phyloP scores from a whole-genome alignment of 2,113 vertebrate species.

The Eleginops maclovinus region DNA sequence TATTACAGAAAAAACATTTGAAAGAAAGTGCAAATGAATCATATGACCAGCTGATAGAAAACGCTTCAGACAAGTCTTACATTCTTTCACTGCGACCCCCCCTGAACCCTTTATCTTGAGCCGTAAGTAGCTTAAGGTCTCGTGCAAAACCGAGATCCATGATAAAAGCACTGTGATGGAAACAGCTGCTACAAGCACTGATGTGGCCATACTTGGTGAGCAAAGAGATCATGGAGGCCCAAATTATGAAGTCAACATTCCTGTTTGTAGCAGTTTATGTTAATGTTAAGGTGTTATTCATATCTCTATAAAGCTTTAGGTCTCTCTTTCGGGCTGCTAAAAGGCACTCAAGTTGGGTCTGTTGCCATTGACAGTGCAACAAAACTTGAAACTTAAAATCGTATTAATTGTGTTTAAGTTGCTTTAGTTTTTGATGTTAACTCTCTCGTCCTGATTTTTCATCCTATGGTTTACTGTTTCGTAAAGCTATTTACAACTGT shows the following conservation, averaged over 20 bases:
- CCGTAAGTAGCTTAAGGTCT: constrained; percentile 77
- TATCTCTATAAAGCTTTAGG: no score
- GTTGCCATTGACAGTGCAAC: no score
- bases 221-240: background rate
- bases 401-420: background rate
- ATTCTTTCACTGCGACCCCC: constrained; percentile 69
- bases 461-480: no score
- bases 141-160: constrained; percentile 56
- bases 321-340: no score
- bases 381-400: no score
- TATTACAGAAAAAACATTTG: constrained; percentile 44
- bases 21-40: constrained; percentile 50
- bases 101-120: constrained; percentile 64
- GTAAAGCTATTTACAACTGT: background rate
- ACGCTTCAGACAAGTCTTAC: constrained; percentile 59
- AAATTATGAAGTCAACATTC: constrained; percentile 6
- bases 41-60: constrained; percentile 76
- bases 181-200: background rate
- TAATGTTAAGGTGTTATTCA: background rate
- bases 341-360: no score
- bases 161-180: constrained; percentile 49
- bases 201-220: constrained; percentile 20
- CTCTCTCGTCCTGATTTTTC: constrained; percentile 1
- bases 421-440: background rate
- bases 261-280: background rate